Conservation (phyloP, 1,140 invertebrate genomes). For the Megalopta genalis region DNA sequence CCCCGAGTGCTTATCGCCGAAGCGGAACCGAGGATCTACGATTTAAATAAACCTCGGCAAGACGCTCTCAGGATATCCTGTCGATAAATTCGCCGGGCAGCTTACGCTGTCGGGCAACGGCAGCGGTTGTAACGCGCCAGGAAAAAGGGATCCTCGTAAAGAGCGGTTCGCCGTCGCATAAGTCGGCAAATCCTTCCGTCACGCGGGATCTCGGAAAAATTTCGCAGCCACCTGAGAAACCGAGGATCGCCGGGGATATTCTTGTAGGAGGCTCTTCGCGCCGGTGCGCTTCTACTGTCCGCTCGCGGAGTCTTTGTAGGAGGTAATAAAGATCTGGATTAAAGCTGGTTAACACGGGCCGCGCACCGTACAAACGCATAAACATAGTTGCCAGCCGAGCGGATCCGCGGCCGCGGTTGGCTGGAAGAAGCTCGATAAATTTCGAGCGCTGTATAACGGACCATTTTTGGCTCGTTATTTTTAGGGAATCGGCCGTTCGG, state of each 20-base stretch:
- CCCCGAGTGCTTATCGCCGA: neutral
- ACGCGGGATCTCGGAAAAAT: neutral
- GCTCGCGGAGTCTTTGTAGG: neutral
- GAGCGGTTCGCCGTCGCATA: neutral
- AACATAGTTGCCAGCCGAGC: neutral
- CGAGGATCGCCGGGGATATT: neutral
- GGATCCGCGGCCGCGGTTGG: too few relatives aligned
- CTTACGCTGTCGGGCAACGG: neutral
- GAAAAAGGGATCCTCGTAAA: neutral
- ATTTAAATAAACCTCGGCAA: neutral
- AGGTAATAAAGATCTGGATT: conserved; percentile 2
- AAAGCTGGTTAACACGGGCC: neutral
- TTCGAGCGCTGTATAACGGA: too few relatives aligned
- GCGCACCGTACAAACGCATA: neutral
- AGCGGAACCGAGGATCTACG: neutral
- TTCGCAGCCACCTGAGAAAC: too few relatives aligned
- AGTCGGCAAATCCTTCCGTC: neutral
- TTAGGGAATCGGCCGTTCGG: too few relatives aligned
- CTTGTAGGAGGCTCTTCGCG: neutral
- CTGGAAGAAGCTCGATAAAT: too few relatives aligned
- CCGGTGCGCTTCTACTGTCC: neutral
- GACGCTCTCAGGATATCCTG: neutral
- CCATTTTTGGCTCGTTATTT: too few relatives aligned
- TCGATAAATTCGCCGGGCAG: neutral
- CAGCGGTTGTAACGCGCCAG: neutral